These are phyloP conservation scores for Drosophila siamana DNA, from an alignment of 2,888 invertebrate genomes.

Conservation along the genomic window DNA sequence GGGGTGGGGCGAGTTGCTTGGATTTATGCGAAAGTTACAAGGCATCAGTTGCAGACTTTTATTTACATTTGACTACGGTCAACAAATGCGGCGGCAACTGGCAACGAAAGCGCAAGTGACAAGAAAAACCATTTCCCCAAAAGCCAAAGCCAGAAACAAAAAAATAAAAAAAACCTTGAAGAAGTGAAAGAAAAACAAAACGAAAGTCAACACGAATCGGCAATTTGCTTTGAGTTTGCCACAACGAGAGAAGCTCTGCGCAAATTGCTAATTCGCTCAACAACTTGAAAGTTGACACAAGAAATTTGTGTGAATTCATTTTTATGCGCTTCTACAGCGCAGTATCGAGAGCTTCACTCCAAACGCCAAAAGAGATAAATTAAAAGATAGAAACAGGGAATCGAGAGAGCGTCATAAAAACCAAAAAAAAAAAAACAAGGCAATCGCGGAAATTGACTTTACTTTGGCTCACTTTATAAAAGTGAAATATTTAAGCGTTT, in stretches of 20 bases:
- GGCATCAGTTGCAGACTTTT: conserved; percentile 5
- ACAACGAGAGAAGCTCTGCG: conserved; percentile 49
- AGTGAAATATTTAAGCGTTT: background rate
- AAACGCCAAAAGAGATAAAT: background rate
- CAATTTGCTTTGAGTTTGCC: conserved; percentile 65
- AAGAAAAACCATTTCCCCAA: conserved; percentile 18
- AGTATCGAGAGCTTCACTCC: background rate
- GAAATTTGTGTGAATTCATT: conserved; percentile 68
- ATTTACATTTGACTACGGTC: conserved; percentile 45
- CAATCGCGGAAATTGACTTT: conserved; percentile 3
- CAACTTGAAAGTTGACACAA: conserved; percentile 67
- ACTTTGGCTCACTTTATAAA: background rate
- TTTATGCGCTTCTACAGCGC: conserved; percentile 33
- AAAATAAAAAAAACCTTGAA: conserved; percentile 7
- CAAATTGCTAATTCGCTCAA: conserved; percentile 68
- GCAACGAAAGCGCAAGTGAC: conserved; percentile 34
- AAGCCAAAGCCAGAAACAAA: conserved; percentile 29
- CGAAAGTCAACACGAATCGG: conserved; percentile 69
- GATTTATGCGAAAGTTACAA: background rate
- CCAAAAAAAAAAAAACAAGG: background rate
- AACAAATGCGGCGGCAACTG: conserved; percentile 34
- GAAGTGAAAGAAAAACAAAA: conserved; percentile 25
- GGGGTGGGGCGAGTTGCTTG: background rate
- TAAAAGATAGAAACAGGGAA: conserved; percentile 4
- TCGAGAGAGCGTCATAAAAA: background rate